Evolutionary conservation across 2,888 invertebrate species (phyloP).

Genomic region (Eulithis prunata): DNA sequence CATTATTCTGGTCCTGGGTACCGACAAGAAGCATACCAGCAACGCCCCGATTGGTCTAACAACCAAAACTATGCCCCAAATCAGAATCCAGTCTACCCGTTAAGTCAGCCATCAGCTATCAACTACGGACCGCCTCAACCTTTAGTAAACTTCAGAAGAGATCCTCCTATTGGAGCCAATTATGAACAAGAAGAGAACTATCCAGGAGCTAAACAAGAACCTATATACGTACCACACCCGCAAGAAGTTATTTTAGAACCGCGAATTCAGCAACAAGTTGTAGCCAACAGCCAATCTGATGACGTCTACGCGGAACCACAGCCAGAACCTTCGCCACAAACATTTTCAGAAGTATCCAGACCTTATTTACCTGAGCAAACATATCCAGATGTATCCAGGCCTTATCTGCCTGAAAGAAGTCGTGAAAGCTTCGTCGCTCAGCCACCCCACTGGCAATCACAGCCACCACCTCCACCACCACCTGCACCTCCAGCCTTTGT

Average conservation of each 20-base stretch:
- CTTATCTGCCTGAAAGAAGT: conserved; percentile 11
- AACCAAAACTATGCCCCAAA: conserved; percentile 9
- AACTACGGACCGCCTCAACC: conserved; percentile 7
- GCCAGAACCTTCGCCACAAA: background rate
- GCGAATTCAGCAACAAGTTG: conserved; percentile 6
- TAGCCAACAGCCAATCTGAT: conserved; percentile 5
- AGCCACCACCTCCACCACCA: background rate
- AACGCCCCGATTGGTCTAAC: background rate
- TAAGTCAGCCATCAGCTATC: background rate
- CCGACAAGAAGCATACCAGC: conserved; percentile 17
- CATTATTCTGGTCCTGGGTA: conserved; percentile 2
- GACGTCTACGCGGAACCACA: background rate
- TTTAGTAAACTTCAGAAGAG: background rate
- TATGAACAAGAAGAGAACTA: conserved; percentile 1
- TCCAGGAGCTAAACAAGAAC: conserved; percentile 1
- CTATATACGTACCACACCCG: background rate
- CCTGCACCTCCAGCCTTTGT: background rate
- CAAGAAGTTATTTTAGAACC: background rate
- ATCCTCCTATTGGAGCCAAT: background rate
- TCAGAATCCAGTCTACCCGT: background rate
- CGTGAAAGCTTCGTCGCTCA: conserved; percentile 4
- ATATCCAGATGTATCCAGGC: conserved; percentile 12
- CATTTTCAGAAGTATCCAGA: conserved; percentile 12
- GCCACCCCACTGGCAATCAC: background rate
- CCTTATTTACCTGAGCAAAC: conserved; percentile 1